Evolutionary conservation across 2,888 invertebrate genomes (phyloP), one percentile per base, ranked within the genome.

Genomic region (Yponomeuta cagnagella): DNA sequence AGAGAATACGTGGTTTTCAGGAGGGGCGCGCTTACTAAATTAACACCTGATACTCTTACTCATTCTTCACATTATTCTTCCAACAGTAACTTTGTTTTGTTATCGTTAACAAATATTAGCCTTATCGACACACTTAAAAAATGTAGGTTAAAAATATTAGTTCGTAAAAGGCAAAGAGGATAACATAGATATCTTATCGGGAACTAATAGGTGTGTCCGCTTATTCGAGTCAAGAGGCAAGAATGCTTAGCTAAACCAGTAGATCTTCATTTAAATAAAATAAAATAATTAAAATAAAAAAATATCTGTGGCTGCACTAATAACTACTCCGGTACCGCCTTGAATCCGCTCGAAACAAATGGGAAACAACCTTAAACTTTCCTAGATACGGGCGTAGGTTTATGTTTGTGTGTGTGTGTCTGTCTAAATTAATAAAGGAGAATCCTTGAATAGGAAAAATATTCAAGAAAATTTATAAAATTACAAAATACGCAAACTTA

Each of bases 81-180:
- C 12, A 58, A 58, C 43, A 5, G 43, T 58, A 12, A 58, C 3
- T 58, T 58, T 58, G 15, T 58, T 43, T 58, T 58, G 52, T 58
- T 58, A 58, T 58, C 52, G 52, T 15, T 4, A 58, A 58, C 52
- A 58, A 58, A 58, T 15, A 58, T 58, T 12, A 58, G 52, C 52
- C 52, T 58, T 58, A 58, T 58, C 52, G 52, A 58, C 52, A 58
- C 15, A 58, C 52, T 58, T 58, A 58, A 58, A 37, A 58, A 58
- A 58, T 58, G 52, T 58, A 58, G 52, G 52, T 58, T 58, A 58
- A 58, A 15, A 58, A 58, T 58, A 58, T 58, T 58, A 58, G 52
- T 58, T 58, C 3, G 52, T 58, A 58, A 58, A 15, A 58, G 15
- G 52, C 15, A 58, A 15, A 0, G 15, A 15, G 5, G 15, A 15